Evolutionary conservation across 2,113 vertebrate species (phyloP).

Genomic region (Scomber japonicus): DNA sequence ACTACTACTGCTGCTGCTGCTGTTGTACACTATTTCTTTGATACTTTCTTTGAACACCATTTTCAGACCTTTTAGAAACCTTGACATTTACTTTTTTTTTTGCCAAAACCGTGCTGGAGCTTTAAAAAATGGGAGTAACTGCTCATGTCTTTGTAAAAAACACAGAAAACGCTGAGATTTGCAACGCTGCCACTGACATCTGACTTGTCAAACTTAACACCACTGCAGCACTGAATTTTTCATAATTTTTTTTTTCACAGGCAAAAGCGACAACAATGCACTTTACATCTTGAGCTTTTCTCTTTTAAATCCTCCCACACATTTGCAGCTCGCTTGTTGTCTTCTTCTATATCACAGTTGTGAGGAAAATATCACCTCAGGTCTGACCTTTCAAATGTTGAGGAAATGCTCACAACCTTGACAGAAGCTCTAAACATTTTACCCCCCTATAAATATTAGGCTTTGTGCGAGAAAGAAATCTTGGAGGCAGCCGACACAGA

Average conservation of each 20-base stretch:
- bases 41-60: conserved; percentile 30
- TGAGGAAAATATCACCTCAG: conserved; percentile 77
- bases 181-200: conserved; percentile 42
- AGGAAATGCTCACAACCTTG: conserved; percentile 61
- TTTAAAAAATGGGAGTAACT: conserved; percentile 33
- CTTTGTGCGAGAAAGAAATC: conserved; percentile 64
- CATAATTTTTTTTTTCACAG: conserved; percentile 1
- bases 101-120: not conserved
- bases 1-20: too few relatives aligned
- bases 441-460: conserved; percentile 72
- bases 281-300: conserved; percentile 52
- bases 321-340: conserved; percentile 36
- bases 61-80: conserved; percentile 28
- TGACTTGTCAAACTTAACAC: conserved; percentile 66
- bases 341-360: conserved; percentile 31
- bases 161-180: conserved; percentile 28
- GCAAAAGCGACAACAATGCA: conserved; percentile 56
- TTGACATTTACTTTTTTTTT: conserved; percentile 55
- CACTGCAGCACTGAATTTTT: conserved; percentile 28
- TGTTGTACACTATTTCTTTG: not conserved
- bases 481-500: conserved; percentile 57
- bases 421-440: conserved; percentile 70
- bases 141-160: conserved; percentile 48
- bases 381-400: conserved; percentile 73
- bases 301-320: conserved; percentile 47